Conservation (phyloP, 1,140 invertebrate genomes). For the Psilanteris sp. region DNA sequence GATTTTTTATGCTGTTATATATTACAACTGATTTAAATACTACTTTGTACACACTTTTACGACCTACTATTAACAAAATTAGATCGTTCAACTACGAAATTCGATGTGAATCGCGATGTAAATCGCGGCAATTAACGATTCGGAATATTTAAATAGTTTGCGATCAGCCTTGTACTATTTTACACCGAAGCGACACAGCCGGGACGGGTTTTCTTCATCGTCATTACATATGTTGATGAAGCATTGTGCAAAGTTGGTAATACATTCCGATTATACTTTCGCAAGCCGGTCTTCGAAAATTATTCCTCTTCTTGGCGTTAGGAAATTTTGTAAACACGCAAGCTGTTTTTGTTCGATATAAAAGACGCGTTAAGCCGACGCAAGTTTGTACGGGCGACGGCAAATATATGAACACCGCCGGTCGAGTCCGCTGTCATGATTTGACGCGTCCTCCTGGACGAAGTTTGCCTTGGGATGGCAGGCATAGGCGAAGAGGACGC, state of each 20-base stretch:
- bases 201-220: conserved; percentile 45
- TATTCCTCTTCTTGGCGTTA: conserved; percentile 11
- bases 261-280: conserved; percentile 48
- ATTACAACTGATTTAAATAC: neutral
- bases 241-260: conserved; percentile 59
- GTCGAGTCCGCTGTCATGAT: conserved; percentile 20
- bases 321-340: conserved; percentile 6
- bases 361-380: too few relatives aligned
- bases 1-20: too few relatives aligned
- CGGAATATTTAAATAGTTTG: conserved; percentile 33
- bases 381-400: too few relatives aligned
- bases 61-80: neutral
- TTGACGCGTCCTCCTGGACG: neutral
- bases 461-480: conserved; percentile 11
- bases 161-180: conserved; percentile 47
- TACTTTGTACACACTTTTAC: neutral
- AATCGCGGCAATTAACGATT: conserved; percentile 33
- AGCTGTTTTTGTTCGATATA: neutral
- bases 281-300: conserved; percentile 17
- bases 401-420: too few relatives aligned
- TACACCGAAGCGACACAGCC: conserved; percentile 19
- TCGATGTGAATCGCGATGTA: conserved; percentile 11
- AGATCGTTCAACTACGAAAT: conserved; percentile 3
- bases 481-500: conserved; percentile 59
- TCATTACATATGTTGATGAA: conserved; percentile 60